These are phyloP conservation scores for Scophthalmus maximus DNA, from an alignment of 2,113 vertebrate genomes.

Conservation along the genomic window DNA sequence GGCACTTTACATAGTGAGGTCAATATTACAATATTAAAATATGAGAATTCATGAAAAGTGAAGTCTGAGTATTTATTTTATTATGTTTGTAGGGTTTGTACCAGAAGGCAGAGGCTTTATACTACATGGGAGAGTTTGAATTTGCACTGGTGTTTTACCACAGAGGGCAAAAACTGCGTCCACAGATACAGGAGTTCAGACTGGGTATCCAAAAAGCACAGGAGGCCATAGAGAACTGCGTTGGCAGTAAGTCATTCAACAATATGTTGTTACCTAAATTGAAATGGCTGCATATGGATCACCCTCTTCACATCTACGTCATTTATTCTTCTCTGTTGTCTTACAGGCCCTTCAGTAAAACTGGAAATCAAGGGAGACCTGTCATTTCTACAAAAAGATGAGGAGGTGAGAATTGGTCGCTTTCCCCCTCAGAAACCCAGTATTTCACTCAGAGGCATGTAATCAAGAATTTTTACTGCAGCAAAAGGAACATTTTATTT, in stretches of 20 bases:
- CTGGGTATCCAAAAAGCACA: conserved; percentile 94
- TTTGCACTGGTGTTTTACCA: conserved; percentile 94
- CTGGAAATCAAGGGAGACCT: conserved; percentile 85
- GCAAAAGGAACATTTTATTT: not conserved
- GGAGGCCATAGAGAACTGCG: conserved; percentile 90
- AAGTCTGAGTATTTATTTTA: no score
- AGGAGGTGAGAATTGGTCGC: conserved; percentile 81
- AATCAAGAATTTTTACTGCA: not conserved
- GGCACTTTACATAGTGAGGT: no score
- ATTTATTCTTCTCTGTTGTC: not conserved
- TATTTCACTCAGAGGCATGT: not conserved
- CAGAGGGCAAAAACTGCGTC: conserved; percentile 86
- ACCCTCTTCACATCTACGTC: not conserved
- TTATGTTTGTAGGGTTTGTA: conserved; percentile 92
- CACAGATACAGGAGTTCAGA: conserved; percentile 87
- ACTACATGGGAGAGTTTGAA: conserved; percentile 94
- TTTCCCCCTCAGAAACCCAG: not conserved
- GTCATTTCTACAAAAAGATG: conserved; percentile 84
- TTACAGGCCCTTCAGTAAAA: conserved; percentile 85
- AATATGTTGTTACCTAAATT: not conserved
- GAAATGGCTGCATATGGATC: not conserved
- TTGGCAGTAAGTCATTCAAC: conserved; percentile 85
- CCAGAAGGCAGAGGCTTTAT: conserved; percentile 94
- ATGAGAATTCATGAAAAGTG: no score
- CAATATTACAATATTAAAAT: no score